Base-by-base conservation (phyloP, 1,140 invertebrate species). In the Temnothorax nylanderi region DNA sequence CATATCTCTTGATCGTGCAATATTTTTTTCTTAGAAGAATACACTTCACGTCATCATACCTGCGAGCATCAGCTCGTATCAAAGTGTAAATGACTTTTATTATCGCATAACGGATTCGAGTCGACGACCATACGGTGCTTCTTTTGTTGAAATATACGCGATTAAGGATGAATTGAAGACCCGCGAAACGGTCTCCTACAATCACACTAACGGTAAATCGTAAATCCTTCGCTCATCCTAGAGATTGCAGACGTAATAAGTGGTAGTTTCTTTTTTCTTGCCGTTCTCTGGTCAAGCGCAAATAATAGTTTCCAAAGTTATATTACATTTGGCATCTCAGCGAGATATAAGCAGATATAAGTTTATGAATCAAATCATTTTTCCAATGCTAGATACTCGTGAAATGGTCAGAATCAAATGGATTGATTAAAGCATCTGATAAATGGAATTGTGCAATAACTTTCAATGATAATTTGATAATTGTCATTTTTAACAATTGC, bases 41-140 rank as follows among this genome's bases (percentile, higher is more conserved):
- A 34, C 44, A 49, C 18, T 16, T 44, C 8, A 32, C 34, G 13
- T 58, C 18, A 10, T 47, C 13, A 26, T 21, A 65, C 4, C 34
- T 44, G n/a, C 72, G 32, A 85, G n/a, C 56, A 64, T 74, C 62
- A 7, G 18, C 18, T 41, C 56, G 44, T 26, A 58, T 85, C 65
- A 77, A 88, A 21, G 72, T 54, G 44, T 69, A 80, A 89, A 89
- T 56, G 47, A 11, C 67, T 88, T 88, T 89, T 89, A 77, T 87
- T 54, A 84, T 67, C 67, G 21, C 26, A 34, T 34, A 56, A 77
- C 26, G 21, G n/a, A 76, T 85, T 56, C 44, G 49, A 74, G 58
- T 21, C 78, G 67, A 87, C 32, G 74, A 47, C 13, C 58, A 37
- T 18, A 56, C 18, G 44, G 32, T 58, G 62, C 54, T 85, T 37